Base-by-base conservation (phyloP, 2,888 invertebrate genomes). In the Hydriomena furcata region DNA sequence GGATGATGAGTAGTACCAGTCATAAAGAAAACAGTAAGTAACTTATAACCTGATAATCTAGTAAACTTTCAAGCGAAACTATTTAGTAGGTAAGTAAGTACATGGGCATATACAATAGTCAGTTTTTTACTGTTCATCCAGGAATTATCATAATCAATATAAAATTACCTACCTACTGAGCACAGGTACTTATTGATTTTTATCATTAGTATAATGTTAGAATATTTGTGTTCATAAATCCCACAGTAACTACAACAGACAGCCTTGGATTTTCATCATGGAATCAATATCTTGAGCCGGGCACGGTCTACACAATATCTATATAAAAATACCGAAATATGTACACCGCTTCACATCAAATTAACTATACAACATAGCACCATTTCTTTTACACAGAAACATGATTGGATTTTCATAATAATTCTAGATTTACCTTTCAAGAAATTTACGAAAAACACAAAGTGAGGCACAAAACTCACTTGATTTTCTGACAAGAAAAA, bases 391-490 rank as follows among this genome's bases (percentile, higher is more conserved):
- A 0, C 1, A 1, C 8, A 4, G 7, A 25, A 47, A 28, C 11
- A 7, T 7, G 3, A n/a, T 23, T 59, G 7, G 80, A 83, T 83
- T 75, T 62, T 23, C 28, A 7, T 48, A 52, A 48, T 61, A 66
- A 60, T 52, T 54, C 13, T 23, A 42, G 80, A 82, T 68, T 34
- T 82, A 83, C 82, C 82, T 81, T 54, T 24, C 17, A 8, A 44
- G 27, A 24, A 43, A 36, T 44, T 52, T 59, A 53, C 40, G 41
- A 52, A 47, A 46, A 42, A 21, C 36, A 50, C 37, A 56, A 65
- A 66, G 63, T 60, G 58, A 56, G 58, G 58, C 42, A 53, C 59
- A 50, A n/a, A 2, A 7, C 34, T 65, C 59, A 52, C 60, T 60
- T 50, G 55, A 51, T 62, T 56, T n/a, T n/a, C n/a, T 56, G 54